These are phyloP conservation scores for Lucifuga dentata DNA, from an alignment of 2,113 vertebrate genomes.

Conservation along the genomic window DNA sequence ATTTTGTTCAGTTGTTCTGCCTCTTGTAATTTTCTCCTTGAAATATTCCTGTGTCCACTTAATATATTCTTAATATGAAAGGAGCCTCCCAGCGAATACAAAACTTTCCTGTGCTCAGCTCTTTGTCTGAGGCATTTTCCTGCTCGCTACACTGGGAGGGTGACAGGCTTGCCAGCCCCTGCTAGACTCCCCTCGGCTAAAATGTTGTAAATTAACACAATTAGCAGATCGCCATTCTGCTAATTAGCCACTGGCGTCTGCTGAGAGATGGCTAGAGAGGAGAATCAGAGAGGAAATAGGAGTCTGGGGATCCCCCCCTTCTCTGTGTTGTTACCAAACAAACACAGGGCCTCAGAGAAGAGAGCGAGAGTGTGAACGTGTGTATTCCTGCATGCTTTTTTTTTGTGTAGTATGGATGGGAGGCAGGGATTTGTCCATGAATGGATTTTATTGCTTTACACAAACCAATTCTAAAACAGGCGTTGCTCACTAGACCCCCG, in stretches of 20 bases:
- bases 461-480: conserved; percentile 57
- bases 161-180: conserved; percentile 90
- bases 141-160: conserved; percentile 86
- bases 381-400: conserved; percentile 16
- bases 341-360: conserved; percentile 66
- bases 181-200: conserved; percentile 94
- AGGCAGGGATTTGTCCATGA: conserved; percentile 40
- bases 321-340: conserved; percentile 89
- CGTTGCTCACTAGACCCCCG: conserved; percentile 75
- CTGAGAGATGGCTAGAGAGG: conserved; percentile 87
- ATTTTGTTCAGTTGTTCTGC: conserved; percentile 13
- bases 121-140: conserved; percentile 89
- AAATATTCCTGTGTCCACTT: conserved; percentile 20
- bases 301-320: conserved; percentile 87
- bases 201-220: conserved; percentile 99
- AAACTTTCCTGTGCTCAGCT: conserved; percentile 57
- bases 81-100: conserved; percentile 42
- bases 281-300: conserved; percentile 80
- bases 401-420: conserved; percentile 33
- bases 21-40: conserved; percentile 23
- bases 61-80: conserved; percentile 45
- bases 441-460: conserved; percentile 64
- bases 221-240: conserved; percentile 95
- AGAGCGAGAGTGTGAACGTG: conserved; percentile 56
- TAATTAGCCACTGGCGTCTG: conserved; percentile 97